A percentile compares a stretch with the other conserved stretches of the same genome.
Conservation (phyloP, 2,888 invertebrate species). For the Drosophila ustulata region DNA sequence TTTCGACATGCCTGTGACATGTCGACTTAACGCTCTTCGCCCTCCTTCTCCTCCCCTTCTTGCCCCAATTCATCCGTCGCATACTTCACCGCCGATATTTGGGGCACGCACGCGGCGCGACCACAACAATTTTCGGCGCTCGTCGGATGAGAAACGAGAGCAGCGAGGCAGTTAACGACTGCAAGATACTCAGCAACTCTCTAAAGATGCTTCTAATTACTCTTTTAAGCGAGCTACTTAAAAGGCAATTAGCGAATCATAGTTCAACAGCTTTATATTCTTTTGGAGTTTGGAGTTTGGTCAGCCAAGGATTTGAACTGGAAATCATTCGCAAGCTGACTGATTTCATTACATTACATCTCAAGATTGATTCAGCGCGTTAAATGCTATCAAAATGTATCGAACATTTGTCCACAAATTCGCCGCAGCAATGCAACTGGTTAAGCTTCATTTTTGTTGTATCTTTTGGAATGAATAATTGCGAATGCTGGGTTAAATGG, state of each 20-base stretch:
- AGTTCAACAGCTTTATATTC: neutral
- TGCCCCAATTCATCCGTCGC: slow-evolving; percentile 1
- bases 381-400: neutral
- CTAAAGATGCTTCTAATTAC: neutral
- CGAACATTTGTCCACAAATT: slow-evolving; percentile 18
- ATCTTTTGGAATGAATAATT: slow-evolving; percentile 66
- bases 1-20: slow-evolving; percentile 41
- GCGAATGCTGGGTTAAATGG: slow-evolving; percentile 56
- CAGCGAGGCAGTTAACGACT: slow-evolving; percentile 7
- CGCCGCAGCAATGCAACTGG: slow-evolving; percentile 16
- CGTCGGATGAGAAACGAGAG: slow-evolving; percentile 9
- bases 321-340: neutral
- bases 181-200: slow-evolving; percentile 15
- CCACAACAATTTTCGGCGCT: slow-evolving; percentile 24
- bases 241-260: neutral
- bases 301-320: neutral
- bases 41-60: neutral
- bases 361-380: neutral
- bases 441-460: slow-evolving; percentile 15
- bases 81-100: slow-evolving; percentile 53
- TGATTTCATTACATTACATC: neutral
- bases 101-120: slow-evolving; percentile 59
- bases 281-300: too few species aligned
- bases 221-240: neutral
- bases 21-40: slow-evolving; percentile 13